Percentiles rank a stretch among this genome's conserved stretches.
These are phyloP conservation scores for Nyctibius grandis DNA, from an alignment of 2,797 vertebrate genomes.

Conservation along the genomic window DNA sequence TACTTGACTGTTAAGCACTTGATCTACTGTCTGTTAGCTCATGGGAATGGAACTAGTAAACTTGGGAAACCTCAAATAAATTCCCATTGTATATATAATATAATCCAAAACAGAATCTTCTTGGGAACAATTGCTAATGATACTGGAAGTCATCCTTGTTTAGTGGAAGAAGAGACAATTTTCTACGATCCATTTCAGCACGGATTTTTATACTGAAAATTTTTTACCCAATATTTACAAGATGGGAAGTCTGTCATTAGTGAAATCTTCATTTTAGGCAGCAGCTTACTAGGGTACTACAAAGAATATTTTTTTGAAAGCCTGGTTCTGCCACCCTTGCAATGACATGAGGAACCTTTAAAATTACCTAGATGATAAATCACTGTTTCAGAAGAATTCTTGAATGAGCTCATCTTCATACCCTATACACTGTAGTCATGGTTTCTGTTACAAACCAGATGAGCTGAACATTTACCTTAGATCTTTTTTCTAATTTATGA, in stretches of 20 bases:
- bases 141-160: constrained; percentile 41
- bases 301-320: background rate
- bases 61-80: constrained; percentile 68
- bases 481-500: constrained; percentile 34
- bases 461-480: constrained; percentile 11
- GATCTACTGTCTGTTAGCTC: constrained; percentile 69
- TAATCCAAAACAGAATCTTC: constrained; percentile 65
- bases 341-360: background rate
- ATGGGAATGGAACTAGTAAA: constrained; percentile 68
- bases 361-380: constrained; percentile 31
- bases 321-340: background rate
- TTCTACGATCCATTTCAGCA: background rate
- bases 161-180: constrained; percentile 15
- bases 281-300: background rate
- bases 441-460: constrained; percentile 48
- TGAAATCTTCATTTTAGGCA: background rate
- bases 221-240: background rate
- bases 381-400: constrained; percentile 10
- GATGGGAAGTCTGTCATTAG: background rate
- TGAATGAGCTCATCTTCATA: constrained; percentile 45
- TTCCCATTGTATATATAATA: constrained; percentile 62
- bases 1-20: constrained; percentile 67
- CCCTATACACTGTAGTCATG: background rate
- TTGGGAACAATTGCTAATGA: constrained; percentile 20
- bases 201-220: background rate